Conservation (phyloP, 2,113 vertebrate species). For the Petromus typicus region DNA sequence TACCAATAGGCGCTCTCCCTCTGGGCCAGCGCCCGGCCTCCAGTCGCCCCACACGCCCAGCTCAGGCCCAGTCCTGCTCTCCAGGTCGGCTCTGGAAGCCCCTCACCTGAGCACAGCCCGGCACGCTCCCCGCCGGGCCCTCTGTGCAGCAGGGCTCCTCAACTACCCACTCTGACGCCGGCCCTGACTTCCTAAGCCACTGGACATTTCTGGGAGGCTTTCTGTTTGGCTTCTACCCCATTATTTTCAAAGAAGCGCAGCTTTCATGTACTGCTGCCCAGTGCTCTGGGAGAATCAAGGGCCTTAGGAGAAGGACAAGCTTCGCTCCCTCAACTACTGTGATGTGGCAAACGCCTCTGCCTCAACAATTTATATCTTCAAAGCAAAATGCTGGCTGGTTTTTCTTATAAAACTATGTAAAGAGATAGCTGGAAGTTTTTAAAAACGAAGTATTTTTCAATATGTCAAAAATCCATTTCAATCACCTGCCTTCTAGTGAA, state of each 20-base stretch:
- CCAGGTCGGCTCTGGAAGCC: background rate
- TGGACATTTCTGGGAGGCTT: background rate
- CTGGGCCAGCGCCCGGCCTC: background rate
- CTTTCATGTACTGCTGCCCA: background rate
- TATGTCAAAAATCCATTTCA: background rate
- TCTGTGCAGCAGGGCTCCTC: background rate
- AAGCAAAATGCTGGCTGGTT: background rate
- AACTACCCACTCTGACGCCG: background rate
- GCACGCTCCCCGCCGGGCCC: background rate
- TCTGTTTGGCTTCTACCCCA: rapidly evolving
- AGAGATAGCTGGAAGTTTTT: background rate
- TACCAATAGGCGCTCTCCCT: rapidly evolving
- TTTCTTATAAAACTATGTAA: slow-evolving; percentile 23
- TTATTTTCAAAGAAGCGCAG: background rate
- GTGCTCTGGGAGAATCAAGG: background rate
- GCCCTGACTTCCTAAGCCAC: background rate
- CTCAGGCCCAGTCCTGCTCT: background rate
- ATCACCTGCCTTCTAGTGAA: background rate
- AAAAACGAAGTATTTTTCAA: background rate
- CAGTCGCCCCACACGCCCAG: background rate
- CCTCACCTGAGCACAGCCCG: background rate
- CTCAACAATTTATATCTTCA: background rate
- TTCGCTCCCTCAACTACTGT: background rate
- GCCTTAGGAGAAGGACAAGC: background rate
- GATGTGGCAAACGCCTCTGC: background rate